Evolutionary conservation across 2,113 vertebrate species (phyloP), one percentile per base, ranked within the genome.

Genomic region (Hippocampus mohnikei): DNA sequence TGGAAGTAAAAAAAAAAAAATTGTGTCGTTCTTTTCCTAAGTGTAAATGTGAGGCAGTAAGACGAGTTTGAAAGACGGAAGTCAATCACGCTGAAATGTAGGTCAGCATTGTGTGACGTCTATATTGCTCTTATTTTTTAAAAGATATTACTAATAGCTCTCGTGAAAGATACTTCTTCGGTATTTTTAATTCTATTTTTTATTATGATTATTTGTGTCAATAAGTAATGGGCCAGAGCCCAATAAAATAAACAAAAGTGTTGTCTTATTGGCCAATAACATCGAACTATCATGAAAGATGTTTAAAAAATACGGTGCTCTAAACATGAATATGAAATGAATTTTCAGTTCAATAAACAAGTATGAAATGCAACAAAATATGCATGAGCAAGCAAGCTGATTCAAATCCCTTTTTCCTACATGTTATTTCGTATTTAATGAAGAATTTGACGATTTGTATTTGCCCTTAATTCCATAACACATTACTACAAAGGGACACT

Each of bases 31-130:
- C 23, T 25, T 27, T 27, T 58, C 12, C 5, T 5, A 58, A 58
- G 55, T 25, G 23, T 1, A 44, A 44, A 44, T 44, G 15, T 16
- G 16, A 50, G 3, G 4, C 6, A 1, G 16, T 18, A 16, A 50
- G 15, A 25, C 23, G n/a, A 58, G 1, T 25, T 58, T 25, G 21
- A 56, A 56, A 21, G 42, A 12, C 10, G 42, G 3, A 44, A 12
- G 23, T 58, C 55, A 58, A 58, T 25, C 55, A n/a, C 56, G 20
- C 12, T 60, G 56, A 73, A 74, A 81, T 77, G 67, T 79, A 78
- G 80, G 77, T 84, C 84, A 87, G 15, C 60, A 44, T n/a, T 50
- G 67, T 46, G 41, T 64, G 62, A 63, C 61, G 61, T 40, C 8
- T 50, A 6, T 16, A 21, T 50, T 50, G 7, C n/a, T n/a, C 52